Evolutionary conservation across 2,888 invertebrate species (phyloP).

Genomic region (Drosophila demipolita): DNA sequence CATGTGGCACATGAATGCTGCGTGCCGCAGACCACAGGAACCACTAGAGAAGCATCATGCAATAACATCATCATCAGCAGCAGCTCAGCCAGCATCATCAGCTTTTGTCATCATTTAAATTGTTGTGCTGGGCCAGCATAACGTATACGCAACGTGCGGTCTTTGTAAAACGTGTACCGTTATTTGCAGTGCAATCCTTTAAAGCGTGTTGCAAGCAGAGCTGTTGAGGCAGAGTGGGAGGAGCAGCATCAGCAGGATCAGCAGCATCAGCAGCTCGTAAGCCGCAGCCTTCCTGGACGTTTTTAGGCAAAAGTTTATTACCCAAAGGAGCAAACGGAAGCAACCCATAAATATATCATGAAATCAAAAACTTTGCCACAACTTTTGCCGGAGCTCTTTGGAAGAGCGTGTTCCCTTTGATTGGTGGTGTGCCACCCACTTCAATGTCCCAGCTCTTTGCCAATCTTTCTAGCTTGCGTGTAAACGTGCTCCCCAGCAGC

Average conservation of each 20-base stretch:
- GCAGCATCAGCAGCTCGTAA: constrained; percentile 3
- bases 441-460: constrained; percentile 1
- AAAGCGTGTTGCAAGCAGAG: constrained; percentile 36
- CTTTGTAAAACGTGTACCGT: background rate
- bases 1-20: constrained; percentile 4
- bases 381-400: constrained; percentile 59
- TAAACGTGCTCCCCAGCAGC: constrained; percentile 56
- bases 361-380: constrained; percentile 79
- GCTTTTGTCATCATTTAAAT: constrained; percentile 20
- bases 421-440: constrained; percentile 45
- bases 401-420: constrained; percentile 59
- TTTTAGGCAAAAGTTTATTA: constrained; percentile 66
- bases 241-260: background rate
- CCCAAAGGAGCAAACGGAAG: constrained; percentile 71
- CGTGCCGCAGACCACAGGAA: constrained; percentile 38
- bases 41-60: constrained; percentile 36
- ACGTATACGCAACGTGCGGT: constrained; percentile 40
- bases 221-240: background rate
- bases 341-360: constrained; percentile 80
- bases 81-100: background rate
- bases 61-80: constrained; percentile 1
- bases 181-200: constrained; percentile 37
- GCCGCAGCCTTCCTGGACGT: constrained; percentile 42
- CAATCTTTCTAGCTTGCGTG: constrained; percentile 63
- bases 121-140: constrained; percentile 26